Percentiles rank a stretch among this genome's conserved stretches.
These are phyloP conservation scores for Bufo gargarizans DNA, from an alignment of 2,113 vertebrate species.

Conservation along the genomic window DNA sequence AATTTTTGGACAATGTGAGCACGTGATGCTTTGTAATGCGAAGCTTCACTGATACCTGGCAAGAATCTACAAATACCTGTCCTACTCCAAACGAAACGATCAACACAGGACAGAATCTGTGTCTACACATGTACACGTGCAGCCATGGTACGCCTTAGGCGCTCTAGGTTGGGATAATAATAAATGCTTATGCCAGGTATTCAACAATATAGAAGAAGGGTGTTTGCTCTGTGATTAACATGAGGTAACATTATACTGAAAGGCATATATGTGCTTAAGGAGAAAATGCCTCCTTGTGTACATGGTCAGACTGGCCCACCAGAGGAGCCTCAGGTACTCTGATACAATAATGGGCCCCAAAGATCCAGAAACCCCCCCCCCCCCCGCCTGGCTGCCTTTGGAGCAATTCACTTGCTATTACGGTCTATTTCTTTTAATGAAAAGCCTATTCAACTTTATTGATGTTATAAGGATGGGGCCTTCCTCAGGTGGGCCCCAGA, in stretches of 20 bases:
- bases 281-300: too few relatives aligned
- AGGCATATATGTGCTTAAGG: background rate
- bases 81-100: background rate
- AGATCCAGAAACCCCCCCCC: too few relatives aligned
- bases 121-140: conserved; percentile 18
- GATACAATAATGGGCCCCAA: too few relatives aligned
- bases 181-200: background rate
- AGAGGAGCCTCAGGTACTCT: too few relatives aligned
- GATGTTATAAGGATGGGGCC: too few relatives aligned
- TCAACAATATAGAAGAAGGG: background rate
- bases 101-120: conserved; percentile 16
- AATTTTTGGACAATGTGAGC: background rate
- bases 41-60: conserved; percentile 34
- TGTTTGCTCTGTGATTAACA: background rate
- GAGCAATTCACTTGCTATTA: too few relatives aligned
- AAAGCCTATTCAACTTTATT: too few relatives aligned
- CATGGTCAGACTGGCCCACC: too few relatives aligned
- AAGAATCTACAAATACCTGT: conserved; percentile 5
- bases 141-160: background rate
- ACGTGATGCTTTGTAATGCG: conserved; percentile 13
- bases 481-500: too few relatives aligned
- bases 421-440: too few relatives aligned
- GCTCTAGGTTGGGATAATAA: background rate
- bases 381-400: too few relatives aligned
- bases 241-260: background rate